Conservation (phyloP, 2,888 invertebrate genomes). For the Nymphalis urticae region DNA sequence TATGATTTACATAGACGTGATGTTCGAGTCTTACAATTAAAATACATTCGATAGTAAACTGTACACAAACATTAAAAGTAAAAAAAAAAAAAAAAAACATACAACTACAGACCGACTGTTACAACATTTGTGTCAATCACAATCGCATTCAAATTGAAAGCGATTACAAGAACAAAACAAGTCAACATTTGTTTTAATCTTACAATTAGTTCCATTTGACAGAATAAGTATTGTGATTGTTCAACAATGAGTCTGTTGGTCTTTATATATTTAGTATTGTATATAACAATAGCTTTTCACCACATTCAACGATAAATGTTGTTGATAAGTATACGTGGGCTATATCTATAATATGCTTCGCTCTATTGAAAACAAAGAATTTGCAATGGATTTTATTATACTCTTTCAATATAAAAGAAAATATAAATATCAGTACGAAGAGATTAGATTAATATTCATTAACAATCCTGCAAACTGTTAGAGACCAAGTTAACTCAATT, state of each 20-base stretch:
- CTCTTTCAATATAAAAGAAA: no score
- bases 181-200: neutral
- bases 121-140: neutral
- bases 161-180: neutral
- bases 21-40: slow-evolving; percentile 45
- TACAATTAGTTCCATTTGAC: neutral
- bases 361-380: neutral
- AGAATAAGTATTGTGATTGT: neutral
- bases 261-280: slow-evolving; percentile 1
- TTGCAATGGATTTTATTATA: no score
- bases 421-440: no score
- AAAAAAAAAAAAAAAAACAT: slow-evolving; percentile 24
- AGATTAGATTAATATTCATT: no score
- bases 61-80: slow-evolving; percentile 40
- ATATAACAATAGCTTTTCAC: neutral
- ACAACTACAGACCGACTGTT: slow-evolving; percentile 30
- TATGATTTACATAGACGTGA: slow-evolving; percentile 59
- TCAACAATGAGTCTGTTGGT: neutral
- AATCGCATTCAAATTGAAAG: neutral
- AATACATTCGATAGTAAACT: slow-evolving; percentile 42
- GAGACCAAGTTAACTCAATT: no score
- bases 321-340: neutral
- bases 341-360: neutral
- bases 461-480: no score
- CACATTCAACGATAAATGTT: neutral